A percentile compares a stretch with the other conserved stretches of the same genome.
Conservation (phyloP, 2,797 vertebrate species). For the Chanos chanos region DNA sequence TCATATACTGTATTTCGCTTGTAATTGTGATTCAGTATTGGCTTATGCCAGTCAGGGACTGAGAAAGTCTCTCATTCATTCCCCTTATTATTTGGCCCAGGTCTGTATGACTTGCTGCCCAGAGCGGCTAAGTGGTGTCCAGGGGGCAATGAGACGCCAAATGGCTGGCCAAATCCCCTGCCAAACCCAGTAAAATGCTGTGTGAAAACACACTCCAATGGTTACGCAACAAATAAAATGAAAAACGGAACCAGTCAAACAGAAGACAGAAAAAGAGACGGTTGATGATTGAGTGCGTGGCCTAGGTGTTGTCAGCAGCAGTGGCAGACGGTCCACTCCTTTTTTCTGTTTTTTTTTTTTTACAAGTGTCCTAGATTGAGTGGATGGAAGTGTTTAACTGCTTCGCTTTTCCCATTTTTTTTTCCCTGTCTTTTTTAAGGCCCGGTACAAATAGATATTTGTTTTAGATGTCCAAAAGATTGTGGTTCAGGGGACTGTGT, state of each 20-base stretch:
- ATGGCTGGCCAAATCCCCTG: slow-evolving; percentile 45
- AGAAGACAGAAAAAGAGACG: too few species aligned
- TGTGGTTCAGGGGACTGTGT: too few species aligned
- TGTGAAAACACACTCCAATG: slow-evolving; percentile 53
- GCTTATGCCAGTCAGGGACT: slow-evolving; percentile 48
- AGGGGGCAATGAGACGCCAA: slow-evolving; percentile 50
- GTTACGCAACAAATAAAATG: slow-evolving; percentile 37
- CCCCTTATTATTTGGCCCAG: slow-evolving; percentile 53
- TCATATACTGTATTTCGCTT: slow-evolving; percentile 43
- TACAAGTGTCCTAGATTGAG: slow-evolving; percentile 41
- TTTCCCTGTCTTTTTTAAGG: too few species aligned
- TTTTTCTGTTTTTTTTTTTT: slow-evolving; percentile 54
- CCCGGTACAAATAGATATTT: too few species aligned
- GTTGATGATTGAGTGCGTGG: slow-evolving; percentile 21
- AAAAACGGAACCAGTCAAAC: slow-evolving; percentile 20
- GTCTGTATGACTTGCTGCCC: slow-evolving; percentile 44
- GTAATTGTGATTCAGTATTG: slow-evolving; percentile 44
- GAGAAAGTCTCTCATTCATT: slow-evolving; percentile 45
- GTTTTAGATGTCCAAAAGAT: too few species aligned
- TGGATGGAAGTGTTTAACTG: slow-evolving; percentile 56
- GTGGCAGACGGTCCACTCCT: slow-evolving; percentile 57
- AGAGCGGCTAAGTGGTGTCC: slow-evolving; percentile 42
- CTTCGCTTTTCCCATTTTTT: slow-evolving; percentile 50
- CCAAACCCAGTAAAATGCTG: slow-evolving; percentile 2
- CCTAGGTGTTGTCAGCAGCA: slow-evolving; percentile 63